Conservation (phyloP, 2,797 vertebrate genomes). For the Parauchenoglanis ngamensis region DNA sequence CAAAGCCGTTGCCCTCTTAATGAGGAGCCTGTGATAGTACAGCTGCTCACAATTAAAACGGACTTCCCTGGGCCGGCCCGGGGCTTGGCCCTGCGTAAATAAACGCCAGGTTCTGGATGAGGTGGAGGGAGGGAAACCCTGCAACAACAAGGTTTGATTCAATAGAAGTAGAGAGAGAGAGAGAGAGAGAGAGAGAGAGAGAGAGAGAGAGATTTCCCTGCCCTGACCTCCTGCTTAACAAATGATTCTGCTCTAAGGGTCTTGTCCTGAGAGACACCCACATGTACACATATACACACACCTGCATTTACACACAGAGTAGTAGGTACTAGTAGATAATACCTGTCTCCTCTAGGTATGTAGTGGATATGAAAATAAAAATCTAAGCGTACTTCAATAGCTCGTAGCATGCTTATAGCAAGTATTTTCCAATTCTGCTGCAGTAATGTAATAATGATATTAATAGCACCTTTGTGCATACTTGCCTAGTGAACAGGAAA, state of each 20-base stretch:
- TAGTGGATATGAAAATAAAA: not conserved
- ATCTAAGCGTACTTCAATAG: too few species aligned
- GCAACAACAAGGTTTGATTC: conserved; percentile 76
- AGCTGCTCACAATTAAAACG: conserved; percentile 78
- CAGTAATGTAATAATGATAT: not conserved
- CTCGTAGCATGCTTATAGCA: too few species aligned
- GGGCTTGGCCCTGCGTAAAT: conserved; percentile 71
- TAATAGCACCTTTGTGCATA: not conserved
- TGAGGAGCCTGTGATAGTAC: conserved; percentile 71
- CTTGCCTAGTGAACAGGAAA: not conserved
- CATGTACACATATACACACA: not conserved
- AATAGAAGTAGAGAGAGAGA: conserved; percentile 61
- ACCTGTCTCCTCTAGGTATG: not conserved
- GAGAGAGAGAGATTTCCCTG: conserved; percentile 8
- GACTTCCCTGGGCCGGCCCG: conserved; percentile 63
- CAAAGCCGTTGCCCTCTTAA: conserved; percentile 69
- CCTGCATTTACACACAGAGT: not conserved
- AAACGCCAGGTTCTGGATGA: conserved; percentile 70
- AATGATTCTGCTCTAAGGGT: conserved; percentile 26
- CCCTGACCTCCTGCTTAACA: conserved; percentile 36
- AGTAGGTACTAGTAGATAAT: not conserved
- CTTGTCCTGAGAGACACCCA: not conserved
- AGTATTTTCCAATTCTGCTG: not conserved
- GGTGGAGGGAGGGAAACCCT: conserved; percentile 68
- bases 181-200: conserved; percentile 14